These are phyloP conservation scores for Nasua narica DNA, from an alignment of 2,797 vertebrate genomes.

Conservation along the genomic window DNA sequence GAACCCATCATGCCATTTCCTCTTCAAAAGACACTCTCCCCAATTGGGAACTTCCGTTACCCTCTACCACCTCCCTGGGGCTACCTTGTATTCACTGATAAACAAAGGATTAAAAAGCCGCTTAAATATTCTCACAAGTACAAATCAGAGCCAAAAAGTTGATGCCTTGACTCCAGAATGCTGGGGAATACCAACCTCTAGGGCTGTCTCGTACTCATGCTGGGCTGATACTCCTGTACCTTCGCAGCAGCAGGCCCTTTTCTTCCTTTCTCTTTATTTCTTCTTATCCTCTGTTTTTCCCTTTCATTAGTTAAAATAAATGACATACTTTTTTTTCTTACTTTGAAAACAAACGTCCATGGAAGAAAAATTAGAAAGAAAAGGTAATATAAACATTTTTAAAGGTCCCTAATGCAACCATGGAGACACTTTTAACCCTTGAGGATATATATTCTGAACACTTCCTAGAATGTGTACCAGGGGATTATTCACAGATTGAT, in stretches of 20 bases:
- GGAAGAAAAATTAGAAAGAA: not conserved
- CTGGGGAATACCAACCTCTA: not conserved
- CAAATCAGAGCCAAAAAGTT: not conserved
- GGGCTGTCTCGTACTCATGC: not conserved
- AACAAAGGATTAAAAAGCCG: not conserved
- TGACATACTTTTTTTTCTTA: not conserved
- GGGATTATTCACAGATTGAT: not conserved
- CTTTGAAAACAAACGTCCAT: not conserved
- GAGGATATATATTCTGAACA: not conserved
- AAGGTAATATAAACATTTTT: not conserved
- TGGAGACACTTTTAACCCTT: not conserved
- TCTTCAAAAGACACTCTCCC: not conserved
- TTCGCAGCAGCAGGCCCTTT: not conserved
- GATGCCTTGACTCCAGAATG: not conserved
- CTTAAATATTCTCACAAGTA: not conserved
- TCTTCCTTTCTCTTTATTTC: not conserved
- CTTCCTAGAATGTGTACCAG: not conserved
- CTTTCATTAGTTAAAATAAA: not conserved
- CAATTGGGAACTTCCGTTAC: not conserved
- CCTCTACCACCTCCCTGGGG: not conserved
- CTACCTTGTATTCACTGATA: not conserved
- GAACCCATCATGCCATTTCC: not conserved
- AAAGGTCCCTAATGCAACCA: not conserved
- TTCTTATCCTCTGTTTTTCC: not conserved
- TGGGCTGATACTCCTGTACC: rapidly evolving